Conservation (phyloP, 1,140 invertebrate genomes). For the Solen grandis region DNA sequence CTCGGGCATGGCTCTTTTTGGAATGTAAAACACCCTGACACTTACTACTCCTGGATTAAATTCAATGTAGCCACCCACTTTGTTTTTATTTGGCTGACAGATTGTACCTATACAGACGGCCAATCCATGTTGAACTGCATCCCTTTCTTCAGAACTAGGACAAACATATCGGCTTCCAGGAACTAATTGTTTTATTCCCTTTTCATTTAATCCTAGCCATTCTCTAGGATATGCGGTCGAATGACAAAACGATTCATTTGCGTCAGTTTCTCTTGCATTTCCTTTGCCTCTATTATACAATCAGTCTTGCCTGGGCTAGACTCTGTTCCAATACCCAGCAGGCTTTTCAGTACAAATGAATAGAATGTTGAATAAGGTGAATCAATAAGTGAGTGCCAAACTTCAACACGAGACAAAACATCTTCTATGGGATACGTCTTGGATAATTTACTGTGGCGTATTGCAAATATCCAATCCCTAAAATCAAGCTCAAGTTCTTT, state of each 20-base stretch:
- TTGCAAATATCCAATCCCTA: conserved; percentile 59
- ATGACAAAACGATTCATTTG: conserved; percentile 37
- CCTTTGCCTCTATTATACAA: conserved; percentile 42
- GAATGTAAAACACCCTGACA: conserved; percentile 59
- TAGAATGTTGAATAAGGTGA: conserved; percentile 60
- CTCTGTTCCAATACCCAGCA: conserved; percentile 55
- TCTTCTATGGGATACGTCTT: conserved; percentile 35
- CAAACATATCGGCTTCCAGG: conserved; percentile 44
- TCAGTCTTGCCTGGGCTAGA: conserved; percentile 37
- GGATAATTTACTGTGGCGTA: conserved; percentile 38
- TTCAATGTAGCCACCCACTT: conserved; percentile 49
- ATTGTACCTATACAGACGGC: conserved; percentile 60
- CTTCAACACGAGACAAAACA: conserved; percentile 46
- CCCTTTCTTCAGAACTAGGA: conserved; percentile 32
- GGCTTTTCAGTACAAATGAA: conserved; percentile 56
- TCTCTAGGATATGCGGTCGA: conserved; percentile 51
- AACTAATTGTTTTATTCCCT: conserved; percentile 52
- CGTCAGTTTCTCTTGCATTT: conserved; percentile 37
- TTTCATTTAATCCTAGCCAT: conserved; percentile 50
- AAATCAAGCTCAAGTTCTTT: conserved; percentile 53
- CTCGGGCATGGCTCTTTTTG: conserved; percentile 35
- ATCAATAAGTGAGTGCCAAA: conserved; percentile 46
- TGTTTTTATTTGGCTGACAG: conserved; percentile 54
- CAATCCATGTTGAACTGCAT: neutral
- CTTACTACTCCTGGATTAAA: conserved; percentile 54